Conservation (phyloP, 2,888 invertebrate genomes). For the Drosophila cognata region DNA sequence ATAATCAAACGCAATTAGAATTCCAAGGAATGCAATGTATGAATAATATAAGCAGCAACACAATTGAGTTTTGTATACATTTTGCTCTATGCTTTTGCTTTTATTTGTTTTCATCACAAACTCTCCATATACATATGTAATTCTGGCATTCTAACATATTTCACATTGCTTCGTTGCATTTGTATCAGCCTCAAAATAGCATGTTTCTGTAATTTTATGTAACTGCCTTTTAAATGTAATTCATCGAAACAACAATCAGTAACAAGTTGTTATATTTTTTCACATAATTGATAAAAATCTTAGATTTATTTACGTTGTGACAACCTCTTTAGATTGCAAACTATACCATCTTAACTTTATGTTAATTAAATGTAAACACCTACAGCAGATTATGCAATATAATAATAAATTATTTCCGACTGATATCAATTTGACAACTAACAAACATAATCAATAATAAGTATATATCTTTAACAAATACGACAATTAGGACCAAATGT, state of each 20-base stretch:
- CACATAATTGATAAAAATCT: background rate
- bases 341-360: background rate
- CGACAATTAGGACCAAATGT: conserved; percentile 12
- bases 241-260: background rate
- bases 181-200: background rate
- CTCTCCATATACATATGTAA: background rate
- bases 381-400: background rate
- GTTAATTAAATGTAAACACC: conserved; percentile 11
- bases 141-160: background rate
- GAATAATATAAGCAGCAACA: background rate
- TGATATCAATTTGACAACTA: conserved; percentile 15
- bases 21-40: background rate
- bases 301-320: conserved; percentile 4
- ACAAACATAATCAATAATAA: conserved; percentile 28
- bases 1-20: background rate
- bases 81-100: background rate
- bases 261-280: background rate
- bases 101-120: background rate
- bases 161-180: background rate
- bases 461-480: conserved; percentile 8
- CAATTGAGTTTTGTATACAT: background rate
- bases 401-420: conserved; percentile 12
- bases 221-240: background rate
- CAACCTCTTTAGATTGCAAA: conserved; percentile 25
- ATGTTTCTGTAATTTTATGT: background rate